A percentile compares a stretch with the other conserved stretches of the same genome.
Conservation (phyloP, 2,113 vertebrate genomes). For the Pseudopodoces humilis region DNA sequence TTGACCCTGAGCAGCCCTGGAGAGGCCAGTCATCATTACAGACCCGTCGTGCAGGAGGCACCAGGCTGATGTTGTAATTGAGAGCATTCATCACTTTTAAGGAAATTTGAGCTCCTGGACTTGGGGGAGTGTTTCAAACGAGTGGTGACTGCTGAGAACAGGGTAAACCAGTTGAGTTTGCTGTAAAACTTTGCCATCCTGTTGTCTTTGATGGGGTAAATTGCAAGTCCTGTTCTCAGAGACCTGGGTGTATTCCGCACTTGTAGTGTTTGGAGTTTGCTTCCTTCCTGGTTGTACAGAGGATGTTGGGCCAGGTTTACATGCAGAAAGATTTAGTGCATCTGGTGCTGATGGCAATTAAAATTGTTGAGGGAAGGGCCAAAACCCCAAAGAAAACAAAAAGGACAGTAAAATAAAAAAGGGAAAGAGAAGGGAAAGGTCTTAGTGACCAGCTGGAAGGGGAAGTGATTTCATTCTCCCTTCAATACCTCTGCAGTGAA, state of each 20-base stretch:
- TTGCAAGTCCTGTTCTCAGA: not conserved
- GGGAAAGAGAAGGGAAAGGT: not conserved
- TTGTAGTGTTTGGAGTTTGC: not conserved
- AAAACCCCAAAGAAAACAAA: not conserved
- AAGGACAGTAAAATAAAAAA: not conserved
- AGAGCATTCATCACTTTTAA: not conserved
- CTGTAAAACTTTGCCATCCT: not conserved
- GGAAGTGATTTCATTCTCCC: not conserved
- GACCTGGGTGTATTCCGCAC: no score
- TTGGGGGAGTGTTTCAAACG: not conserved
- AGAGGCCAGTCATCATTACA: not conserved
- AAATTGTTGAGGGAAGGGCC: not conserved
- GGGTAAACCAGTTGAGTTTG: not conserved
- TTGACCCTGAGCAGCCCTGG: not conserved
- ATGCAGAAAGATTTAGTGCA: not conserved
- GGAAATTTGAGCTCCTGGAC: not conserved
- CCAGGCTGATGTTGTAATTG: rapidly evolving
- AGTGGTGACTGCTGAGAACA: not conserved
- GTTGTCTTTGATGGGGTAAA: not conserved
- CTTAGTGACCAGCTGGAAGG: not conserved
- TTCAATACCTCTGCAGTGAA: not conserved
- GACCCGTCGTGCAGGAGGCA: not conserved
- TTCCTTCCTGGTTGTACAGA: not conserved
- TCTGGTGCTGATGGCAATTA: not conserved
- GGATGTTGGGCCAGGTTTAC: not conserved